Conservation (phyloP, 2,888 invertebrate genomes). For the Spilarctia lutea region DNA sequence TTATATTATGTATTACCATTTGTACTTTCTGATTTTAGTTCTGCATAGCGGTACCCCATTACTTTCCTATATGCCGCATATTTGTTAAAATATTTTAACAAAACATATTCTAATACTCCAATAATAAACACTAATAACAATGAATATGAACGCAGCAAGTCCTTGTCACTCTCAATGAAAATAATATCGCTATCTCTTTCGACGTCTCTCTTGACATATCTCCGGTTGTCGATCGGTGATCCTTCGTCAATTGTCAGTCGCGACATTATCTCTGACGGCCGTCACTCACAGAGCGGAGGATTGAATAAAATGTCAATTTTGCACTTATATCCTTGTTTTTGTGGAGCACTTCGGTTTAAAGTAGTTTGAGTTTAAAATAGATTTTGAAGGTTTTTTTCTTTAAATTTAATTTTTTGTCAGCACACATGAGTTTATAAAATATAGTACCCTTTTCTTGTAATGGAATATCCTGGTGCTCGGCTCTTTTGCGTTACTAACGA, state of each 20-base stretch:
- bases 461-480: too few species aligned
- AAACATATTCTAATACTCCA: conserved; percentile 5
- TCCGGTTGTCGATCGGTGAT: conserved; percentile 67
- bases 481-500: too few species aligned
- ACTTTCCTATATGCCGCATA: not conserved
- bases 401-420: not conserved
- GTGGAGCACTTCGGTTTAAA: conserved; percentile 33
- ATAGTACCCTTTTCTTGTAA: not conserved
- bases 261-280: conserved; percentile 72
- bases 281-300: conserved; percentile 70
- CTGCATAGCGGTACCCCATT: not conserved
- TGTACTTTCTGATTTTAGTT: not conserved
- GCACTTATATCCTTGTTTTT: conserved; percentile 55
- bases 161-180: conserved; percentile 27
- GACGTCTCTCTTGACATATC: conserved; percentile 61
- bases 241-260: conserved; percentile 78
- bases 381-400: not conserved
- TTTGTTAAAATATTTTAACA: not conserved
- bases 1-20: not conserved
- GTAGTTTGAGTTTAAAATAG: conserved; percentile 7
- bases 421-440: not conserved
- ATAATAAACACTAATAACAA: conserved; percentile 22
- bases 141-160: conserved; percentile 10
- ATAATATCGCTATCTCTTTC: conserved; percentile 46
- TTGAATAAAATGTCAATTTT: conserved; percentile 77